Conservation (phyloP, 2,797 vertebrate species). For the Apogon talboti region DNA sequence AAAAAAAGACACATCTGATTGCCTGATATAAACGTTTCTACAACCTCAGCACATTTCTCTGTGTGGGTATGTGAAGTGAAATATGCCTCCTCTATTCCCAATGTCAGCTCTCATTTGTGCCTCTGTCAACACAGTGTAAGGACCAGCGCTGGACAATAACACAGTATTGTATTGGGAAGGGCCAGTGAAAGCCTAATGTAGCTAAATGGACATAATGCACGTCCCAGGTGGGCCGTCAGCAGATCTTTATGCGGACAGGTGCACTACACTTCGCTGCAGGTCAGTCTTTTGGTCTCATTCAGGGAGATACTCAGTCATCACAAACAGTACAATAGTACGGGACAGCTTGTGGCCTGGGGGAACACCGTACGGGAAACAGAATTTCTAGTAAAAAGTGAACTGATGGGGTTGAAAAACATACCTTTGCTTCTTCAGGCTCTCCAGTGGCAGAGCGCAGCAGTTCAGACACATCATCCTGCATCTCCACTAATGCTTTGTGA, state of each 20-base stretch:
- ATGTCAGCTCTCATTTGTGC: slow-evolving; percentile 74
- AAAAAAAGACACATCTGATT: slow-evolving; percentile 32
- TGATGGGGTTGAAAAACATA: slow-evolving; percentile 61
- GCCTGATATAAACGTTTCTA: slow-evolving; percentile 62
- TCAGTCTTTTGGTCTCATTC: slow-evolving; percentile 39
- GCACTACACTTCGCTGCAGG: slow-evolving; percentile 47
- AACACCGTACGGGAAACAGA: not conserved
- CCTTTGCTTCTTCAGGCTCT: slow-evolving; percentile 90
- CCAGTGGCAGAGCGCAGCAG: slow-evolving; percentile 88
- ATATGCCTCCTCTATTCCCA: slow-evolving; percentile 57
- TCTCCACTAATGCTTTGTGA: slow-evolving; percentile 97
- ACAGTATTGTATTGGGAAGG: slow-evolving; percentile 56
- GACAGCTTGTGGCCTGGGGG: slow-evolving; percentile 5
- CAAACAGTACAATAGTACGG: slow-evolving; percentile 34
- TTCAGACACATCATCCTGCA: slow-evolving; percentile 93
- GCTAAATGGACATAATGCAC: slow-evolving; percentile 71
- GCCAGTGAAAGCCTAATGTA: slow-evolving; percentile 67
- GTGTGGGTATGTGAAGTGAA: slow-evolving; percentile 52
- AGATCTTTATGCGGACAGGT: slow-evolving; percentile 68
- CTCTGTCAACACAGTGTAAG: slow-evolving; percentile 62
- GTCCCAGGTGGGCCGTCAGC: slow-evolving; percentile 74
- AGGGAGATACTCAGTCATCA: slow-evolving; percentile 41
- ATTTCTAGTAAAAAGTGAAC: not conserved
- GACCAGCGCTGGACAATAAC: slow-evolving; percentile 60
- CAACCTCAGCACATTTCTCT: slow-evolving; percentile 74